These are phyloP conservation scores for Pseudomyrmex concolor DNA, from an alignment of 1,140 invertebrate species.

Conservation along the genomic window DNA sequence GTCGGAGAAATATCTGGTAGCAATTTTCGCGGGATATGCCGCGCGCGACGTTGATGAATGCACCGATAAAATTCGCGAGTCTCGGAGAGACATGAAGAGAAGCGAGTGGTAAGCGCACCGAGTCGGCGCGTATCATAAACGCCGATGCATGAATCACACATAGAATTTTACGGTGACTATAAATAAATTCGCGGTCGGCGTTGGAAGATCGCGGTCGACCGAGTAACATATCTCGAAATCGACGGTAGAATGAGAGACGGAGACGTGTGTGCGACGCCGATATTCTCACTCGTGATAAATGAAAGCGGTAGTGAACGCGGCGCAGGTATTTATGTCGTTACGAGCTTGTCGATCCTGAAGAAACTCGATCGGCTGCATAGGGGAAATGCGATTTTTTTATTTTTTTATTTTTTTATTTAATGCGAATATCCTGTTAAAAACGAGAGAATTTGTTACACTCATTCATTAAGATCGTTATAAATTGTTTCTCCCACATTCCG, in stretches of 20 bases:
- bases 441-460: too few species aligned
- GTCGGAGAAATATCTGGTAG: not conserved
- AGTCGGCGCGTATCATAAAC: constrained; percentile 36
- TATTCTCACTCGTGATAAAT: constrained; percentile 37
- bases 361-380: constrained; percentile 4
- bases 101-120: not conserved
- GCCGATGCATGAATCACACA: constrained; percentile 50
- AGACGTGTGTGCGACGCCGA: constrained; percentile 26
- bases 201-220: constrained; percentile 3
- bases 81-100: not conserved
- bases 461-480: too few species aligned
- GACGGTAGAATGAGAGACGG: constrained; percentile 22
- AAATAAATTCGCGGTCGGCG: constrained; percentile 33
- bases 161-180: constrained; percentile 32
- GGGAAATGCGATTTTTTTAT: not conserved
- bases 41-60: not conserved
- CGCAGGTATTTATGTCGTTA: constrained; percentile 14
- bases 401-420: too few species aligned
- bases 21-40: not conserved
- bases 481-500: not conserved
- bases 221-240: constrained; percentile 48
- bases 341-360: not conserved
- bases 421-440: too few species aligned
- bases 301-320: constrained; percentile 16
- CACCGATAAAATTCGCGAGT: constrained; percentile 26